phyloP scores from a whole-genome alignment of 2,888 invertebrate species.

The Metopia argyrocephala region DNA sequence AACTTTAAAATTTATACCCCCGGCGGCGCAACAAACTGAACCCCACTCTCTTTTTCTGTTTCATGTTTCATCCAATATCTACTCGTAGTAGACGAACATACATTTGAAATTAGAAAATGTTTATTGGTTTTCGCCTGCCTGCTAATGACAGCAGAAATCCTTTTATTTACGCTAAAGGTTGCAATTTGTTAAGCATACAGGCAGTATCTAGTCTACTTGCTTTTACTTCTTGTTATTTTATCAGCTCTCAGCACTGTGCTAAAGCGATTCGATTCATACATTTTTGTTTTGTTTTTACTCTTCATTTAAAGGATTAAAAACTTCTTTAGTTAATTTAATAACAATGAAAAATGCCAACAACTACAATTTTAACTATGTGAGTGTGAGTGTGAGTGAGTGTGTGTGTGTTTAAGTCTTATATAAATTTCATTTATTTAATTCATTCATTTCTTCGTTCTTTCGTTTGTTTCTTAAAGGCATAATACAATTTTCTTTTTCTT shows the following conservation, averaged over 20 bases:
- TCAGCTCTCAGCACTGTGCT: too few relatives aligned
- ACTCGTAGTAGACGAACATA: neutral
- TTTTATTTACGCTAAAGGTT: slow-evolving; percentile 55
- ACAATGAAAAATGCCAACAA: neutral
- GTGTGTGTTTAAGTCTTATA: neutral
- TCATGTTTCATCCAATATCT: too few relatives aligned
- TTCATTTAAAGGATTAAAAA: slow-evolving; percentile 37
- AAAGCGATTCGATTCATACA: too few relatives aligned
- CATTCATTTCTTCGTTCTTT: slow-evolving; percentile 8
- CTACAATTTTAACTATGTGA: neutral
- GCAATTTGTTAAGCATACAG: slow-evolving; percentile 44
- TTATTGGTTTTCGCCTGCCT: slow-evolving; percentile 25
- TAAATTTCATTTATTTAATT: slow-evolving; percentile 37
- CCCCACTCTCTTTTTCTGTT: neutral
- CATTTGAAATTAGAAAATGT: slow-evolving; percentile 24
- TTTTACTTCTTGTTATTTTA: neutral
- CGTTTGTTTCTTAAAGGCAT: slow-evolving; percentile 41
- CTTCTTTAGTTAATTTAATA: neutral
- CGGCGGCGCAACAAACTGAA: neutral
- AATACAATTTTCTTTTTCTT: too few relatives aligned
- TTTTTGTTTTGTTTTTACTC: neutral
- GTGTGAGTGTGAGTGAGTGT: neutral
- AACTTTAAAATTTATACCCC: neutral
- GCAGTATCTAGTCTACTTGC: slow-evolving; percentile 6
- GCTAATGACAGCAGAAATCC: slow-evolving; percentile 51